phyloP scores from a whole-genome alignment of 2,888 invertebrate genomes.

The Saturnia pavonia region DNA sequence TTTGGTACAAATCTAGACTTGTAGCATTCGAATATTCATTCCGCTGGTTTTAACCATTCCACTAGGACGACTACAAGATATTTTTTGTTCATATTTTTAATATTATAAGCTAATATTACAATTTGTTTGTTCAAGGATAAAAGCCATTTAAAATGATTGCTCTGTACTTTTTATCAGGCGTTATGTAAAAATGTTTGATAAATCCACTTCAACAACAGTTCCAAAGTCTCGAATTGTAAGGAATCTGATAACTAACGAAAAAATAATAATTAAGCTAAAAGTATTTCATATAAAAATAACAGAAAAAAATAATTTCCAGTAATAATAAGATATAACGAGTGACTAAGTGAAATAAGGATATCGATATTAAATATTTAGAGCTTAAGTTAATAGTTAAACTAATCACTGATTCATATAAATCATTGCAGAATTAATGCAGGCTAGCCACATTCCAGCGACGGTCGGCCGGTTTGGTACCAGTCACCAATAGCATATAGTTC shows the following conservation, averaged over 20 bases:
- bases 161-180: slow-evolving; percentile 7
- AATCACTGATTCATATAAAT: slow-evolving; percentile 42
- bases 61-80: not conserved
- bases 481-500: slow-evolving; percentile 13
- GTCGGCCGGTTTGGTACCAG: slow-evolving; percentile 37
- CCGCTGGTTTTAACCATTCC: not conserved
- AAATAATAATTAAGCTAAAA: not conserved
- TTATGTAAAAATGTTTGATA: not conserved
- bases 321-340: not conserved
- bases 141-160: slow-evolving; percentile 1
- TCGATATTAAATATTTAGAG: slow-evolving; percentile 29
- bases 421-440: slow-evolving; percentile 49
- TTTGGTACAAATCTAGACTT: not conserved
- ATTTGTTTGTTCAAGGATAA: not conserved
- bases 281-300: not conserved
- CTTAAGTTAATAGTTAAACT: slow-evolving; percentile 37
- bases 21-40: not conserved
- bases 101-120: not conserved
- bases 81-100: not conserved
- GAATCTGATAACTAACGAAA: not conserved
- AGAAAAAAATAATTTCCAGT: too few relatives aligned
- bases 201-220: not conserved
- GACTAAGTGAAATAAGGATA: slow-evolving; percentile 27
- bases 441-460: slow-evolving; percentile 51
- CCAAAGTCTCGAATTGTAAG: not conserved